These are phyloP conservation scores for Nomada ferruginata DNA, from an alignment of 2,888 invertebrate species.

Conservation along the genomic window DNA sequence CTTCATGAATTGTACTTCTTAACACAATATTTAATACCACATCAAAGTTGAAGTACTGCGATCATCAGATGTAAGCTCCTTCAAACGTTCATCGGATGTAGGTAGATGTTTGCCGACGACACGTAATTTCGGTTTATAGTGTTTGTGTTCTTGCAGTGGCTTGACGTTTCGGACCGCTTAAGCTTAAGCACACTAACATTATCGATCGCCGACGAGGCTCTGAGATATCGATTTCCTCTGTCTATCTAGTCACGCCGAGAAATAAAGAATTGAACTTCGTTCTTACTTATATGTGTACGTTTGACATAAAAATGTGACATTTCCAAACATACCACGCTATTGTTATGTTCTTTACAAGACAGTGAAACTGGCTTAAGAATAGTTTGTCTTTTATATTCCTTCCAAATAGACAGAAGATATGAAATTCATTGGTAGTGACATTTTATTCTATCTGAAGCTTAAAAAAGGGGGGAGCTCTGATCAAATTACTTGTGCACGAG, in stretches of 20 bases:
- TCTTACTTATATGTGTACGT: too few species aligned
- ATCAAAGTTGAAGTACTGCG: conserved; percentile 10
- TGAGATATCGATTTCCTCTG: conserved; percentile 17
- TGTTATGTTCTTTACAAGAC: too few species aligned
- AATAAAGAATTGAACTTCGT: not conserved
- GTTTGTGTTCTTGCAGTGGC: conserved; percentile 52
- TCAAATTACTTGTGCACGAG: conserved; percentile 10
- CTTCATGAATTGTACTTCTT: not conserved
- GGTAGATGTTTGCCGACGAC: conserved; percentile 50
- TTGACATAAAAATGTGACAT: too few species aligned
- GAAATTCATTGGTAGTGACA: not conserved
- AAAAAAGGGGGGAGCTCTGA: conserved; percentile 2
- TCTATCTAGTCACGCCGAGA: not conserved
- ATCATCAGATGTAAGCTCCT: conserved; percentile 24
- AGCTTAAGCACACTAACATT: conserved; percentile 23
- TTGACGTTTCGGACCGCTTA: conserved; percentile 37
- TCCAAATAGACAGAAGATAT: not conserved
- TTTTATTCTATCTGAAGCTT: conserved; percentile 2
- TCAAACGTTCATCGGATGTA: conserved; percentile 11
- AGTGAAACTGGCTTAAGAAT: too few species aligned
- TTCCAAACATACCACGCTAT: too few species aligned
- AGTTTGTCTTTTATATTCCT: not conserved
- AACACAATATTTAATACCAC: conserved; percentile 1
- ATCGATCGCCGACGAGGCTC: conserved; percentile 26
- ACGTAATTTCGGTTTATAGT: conserved; percentile 62